Base-by-base conservation (phyloP, 2,797 vertebrate species). In the Scomberomorus guttatus region DNA sequence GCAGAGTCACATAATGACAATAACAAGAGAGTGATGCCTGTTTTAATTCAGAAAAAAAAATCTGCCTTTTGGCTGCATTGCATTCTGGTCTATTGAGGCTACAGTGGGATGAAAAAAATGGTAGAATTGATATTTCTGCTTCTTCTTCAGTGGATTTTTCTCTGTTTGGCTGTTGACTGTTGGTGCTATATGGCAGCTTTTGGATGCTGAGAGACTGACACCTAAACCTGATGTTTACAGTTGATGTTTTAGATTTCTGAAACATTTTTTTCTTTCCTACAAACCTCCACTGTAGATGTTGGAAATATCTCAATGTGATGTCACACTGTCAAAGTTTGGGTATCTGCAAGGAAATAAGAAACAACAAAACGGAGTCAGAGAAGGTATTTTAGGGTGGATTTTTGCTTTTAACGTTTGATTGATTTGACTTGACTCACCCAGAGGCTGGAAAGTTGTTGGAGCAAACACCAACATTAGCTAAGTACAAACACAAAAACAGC, bases 111-210 rank as follows among this genome's bases (percentile, higher is more conserved):
- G 37, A 29, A 24, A 15, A 32, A 22, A 65, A 6, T 44, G 17
- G 4, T 62, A 48, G 44, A 42, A 63, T 18, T 25, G 46, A 67
- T 81, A 14, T 50, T 9, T 51, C 29, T 48, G 55, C 60, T 75
- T 79, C 55, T 60, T 75, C 54, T 50, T 20, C 44, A 5, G 0
- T 34, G 44, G 48, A 77, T 63, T 39, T 67, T 8, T 75, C 48
- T 56, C 14, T 58, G 54, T 80, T 72, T 71, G 82, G 78, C 77
- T 81, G 75, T 79, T 75, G 77, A 87, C 65, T 77, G 79, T 85
- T 86, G 82, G 76, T 90, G 83, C 87, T 87, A 83, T 20, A 39
- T 82, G 81, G 81, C 76, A 86, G 72, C 79, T 72, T 60, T 58
- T 80, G 29, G 67, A 71, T 57, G 20, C 25, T 67, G 44, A 71